Percentiles rank a stretch among this genome's conserved stretches.
phyloP scores from a whole-genome alignment of 2,888 invertebrate genomes.

The Rhagium mordax region DNA sequence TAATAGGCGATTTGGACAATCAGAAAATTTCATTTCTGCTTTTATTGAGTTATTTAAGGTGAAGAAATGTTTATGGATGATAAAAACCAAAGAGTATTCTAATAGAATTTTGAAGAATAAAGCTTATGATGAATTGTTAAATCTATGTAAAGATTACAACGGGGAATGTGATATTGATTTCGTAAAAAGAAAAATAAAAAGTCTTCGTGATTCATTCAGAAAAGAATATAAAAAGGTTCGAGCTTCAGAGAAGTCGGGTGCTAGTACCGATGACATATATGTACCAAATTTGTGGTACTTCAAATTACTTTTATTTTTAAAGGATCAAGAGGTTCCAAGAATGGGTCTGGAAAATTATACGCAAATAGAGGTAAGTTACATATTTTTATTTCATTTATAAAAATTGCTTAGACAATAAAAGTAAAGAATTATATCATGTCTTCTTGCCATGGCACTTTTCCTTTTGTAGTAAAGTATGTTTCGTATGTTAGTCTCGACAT shows the following conservation, averaged over 20 bases:
- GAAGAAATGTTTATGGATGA: slow-evolving; percentile 4
- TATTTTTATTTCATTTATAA: background rate
- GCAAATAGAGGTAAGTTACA: background rate
- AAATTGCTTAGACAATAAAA: background rate
- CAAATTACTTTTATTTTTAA: background rate
- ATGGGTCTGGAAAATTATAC: background rate
- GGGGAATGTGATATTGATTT: background rate
- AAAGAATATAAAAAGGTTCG: background rate
- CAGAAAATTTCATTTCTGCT: background rate
- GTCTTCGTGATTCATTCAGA: background rate
- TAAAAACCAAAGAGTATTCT: background rate
- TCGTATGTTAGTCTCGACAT: background rate
- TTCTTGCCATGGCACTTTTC: background rate
- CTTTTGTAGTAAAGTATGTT: background rate
- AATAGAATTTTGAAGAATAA: background rate
- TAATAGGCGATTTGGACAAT: background rate
- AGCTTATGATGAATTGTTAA: background rate
- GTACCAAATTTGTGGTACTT: background rate
- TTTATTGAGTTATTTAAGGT: background rate
- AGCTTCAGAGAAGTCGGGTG: background rate
- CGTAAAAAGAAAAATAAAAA: background rate
- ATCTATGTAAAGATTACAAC: background rate
- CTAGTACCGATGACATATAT: background rate
- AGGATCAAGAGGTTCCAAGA: background rate
- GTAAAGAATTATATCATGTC: background rate